Evolutionary conservation across 1,140 invertebrate species (phyloP).

Genomic region (Drosophila eugracilis): DNA sequence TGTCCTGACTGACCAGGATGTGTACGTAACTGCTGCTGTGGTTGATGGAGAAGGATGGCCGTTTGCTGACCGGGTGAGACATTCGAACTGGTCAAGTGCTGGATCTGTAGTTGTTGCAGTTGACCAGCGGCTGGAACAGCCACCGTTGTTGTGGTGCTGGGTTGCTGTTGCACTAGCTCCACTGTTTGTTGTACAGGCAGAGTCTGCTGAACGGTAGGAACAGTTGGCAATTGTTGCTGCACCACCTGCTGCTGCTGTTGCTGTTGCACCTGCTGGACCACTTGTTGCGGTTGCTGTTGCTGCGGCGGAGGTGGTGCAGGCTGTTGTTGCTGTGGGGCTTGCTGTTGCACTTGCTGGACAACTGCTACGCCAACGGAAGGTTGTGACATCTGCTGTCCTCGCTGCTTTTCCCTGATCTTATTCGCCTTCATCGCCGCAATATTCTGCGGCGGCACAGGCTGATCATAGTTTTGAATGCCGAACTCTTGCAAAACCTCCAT

Average conservation of each 20-base stretch:
- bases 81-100: conserved; percentile 65
- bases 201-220: conserved; percentile 12
- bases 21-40: conserved; percentile 61
- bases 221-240: conserved; percentile 53
- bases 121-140: conserved; percentile 56
- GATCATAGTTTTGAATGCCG: conserved; percentile 93
- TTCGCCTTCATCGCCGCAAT: conserved; percentile 94
- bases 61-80: conserved; percentile 60
- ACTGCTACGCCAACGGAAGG: conserved; percentile 36
- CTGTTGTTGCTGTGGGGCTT: conserved; percentile 31
- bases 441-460: conserved; percentile 92
- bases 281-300: conserved; percentile 21
- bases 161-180: conserved; percentile 53
- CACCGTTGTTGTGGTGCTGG: conserved; percentile 51
- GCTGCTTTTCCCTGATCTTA: conserved; percentile 87
- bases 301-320: conserved; percentile 38
- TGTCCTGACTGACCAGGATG: conserved; percentile 38
- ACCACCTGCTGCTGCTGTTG: conserved; percentile 45
- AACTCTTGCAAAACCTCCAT: conserved; percentile 92
- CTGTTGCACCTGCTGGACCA: conserved; percentile 30
- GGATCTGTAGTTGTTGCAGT: conserved; percentile 66
- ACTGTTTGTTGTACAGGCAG: conserved; percentile 53
- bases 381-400: conserved; percentile 58
- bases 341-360: conserved; percentile 44
- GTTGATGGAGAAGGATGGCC: conserved; percentile 67